Conservation (phyloP, 2,888 invertebrate species). For the Hartigia nigra region DNA sequence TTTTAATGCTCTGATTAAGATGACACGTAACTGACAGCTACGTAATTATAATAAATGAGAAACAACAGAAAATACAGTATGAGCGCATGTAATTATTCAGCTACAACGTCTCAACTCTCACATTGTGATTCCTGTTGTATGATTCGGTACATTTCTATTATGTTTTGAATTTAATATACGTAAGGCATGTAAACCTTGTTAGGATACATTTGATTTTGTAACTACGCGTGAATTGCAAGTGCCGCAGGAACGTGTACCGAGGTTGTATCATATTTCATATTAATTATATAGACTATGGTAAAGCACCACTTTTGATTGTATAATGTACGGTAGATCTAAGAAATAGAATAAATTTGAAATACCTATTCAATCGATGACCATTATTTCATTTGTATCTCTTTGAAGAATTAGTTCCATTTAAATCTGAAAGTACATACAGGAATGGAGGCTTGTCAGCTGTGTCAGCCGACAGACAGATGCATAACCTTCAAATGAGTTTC, state of each 20-base stretch:
- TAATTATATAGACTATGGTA: background rate
- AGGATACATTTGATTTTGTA: background rate
- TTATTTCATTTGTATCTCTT: background rate
- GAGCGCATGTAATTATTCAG: background rate
- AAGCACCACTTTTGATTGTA: background rate
- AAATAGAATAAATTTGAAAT: constrained; percentile 5
- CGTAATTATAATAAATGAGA: background rate
- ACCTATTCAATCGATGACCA: background rate
- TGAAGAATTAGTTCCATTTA: background rate
- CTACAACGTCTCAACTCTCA: background rate
- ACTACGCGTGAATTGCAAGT: background rate
- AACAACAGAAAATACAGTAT: background rate
- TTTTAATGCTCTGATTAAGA: background rate
- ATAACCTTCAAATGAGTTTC: background rate
- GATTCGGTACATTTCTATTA: background rate
- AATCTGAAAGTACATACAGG: background rate
- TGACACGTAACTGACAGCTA: background rate
- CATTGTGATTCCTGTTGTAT: background rate
- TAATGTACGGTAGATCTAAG: background rate
- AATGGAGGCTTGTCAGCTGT: background rate
- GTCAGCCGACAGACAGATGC: background rate
- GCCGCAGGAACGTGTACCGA: background rate
- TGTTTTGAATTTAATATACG: background rate
- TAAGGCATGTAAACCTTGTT: background rate
- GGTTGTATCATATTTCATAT: background rate